phyloP scores from a whole-genome alignment of 2,888 invertebrate species.

The Elegia similella region DNA sequence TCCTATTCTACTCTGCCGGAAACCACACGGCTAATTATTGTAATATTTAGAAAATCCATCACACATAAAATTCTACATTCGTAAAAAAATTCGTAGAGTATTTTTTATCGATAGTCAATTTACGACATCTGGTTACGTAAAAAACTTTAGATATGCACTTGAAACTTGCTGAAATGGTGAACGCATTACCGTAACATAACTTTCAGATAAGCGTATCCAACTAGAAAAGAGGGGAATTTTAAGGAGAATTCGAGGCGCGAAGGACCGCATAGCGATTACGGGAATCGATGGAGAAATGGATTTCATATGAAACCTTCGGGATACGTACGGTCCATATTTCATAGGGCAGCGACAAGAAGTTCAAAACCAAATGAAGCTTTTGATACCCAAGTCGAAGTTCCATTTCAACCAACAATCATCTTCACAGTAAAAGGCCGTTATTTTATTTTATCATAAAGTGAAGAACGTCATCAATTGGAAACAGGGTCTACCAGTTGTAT shows the following conservation, averaged over 20 bases:
- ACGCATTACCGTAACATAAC: slow-evolving; percentile 2
- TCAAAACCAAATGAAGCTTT: neutral
- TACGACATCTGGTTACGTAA: neutral
- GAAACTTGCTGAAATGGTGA: slow-evolving; percentile 1
- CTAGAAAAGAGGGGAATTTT: slow-evolving; percentile 13
- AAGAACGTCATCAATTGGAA: no score
- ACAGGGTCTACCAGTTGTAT: no score
- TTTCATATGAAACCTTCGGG: slow-evolving; percentile 22
- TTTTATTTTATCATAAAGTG: no score
- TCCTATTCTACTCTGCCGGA: no score
- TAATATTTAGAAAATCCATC: no score
- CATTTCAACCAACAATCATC: no score
- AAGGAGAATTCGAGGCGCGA: slow-evolving; percentile 10
- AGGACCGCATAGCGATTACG: slow-evolving; percentile 17
- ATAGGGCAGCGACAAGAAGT: slow-evolving; percentile 11
- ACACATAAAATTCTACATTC: no score
- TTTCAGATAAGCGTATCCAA: slow-evolving; percentile 11
- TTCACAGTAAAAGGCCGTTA: no score
- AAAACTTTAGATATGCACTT: neutral
- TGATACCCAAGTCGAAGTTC: neutral
- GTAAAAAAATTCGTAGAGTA: no score
- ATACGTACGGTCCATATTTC: slow-evolving; percentile 25
- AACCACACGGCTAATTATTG: no score
- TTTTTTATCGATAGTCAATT: neutral
- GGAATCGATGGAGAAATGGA: slow-evolving; percentile 21